Percentiles rank a stretch among this genome's conserved stretches.
phyloP scores from a whole-genome alignment of 2,888 invertebrate species.

The Coleophora deauratella region DNA sequence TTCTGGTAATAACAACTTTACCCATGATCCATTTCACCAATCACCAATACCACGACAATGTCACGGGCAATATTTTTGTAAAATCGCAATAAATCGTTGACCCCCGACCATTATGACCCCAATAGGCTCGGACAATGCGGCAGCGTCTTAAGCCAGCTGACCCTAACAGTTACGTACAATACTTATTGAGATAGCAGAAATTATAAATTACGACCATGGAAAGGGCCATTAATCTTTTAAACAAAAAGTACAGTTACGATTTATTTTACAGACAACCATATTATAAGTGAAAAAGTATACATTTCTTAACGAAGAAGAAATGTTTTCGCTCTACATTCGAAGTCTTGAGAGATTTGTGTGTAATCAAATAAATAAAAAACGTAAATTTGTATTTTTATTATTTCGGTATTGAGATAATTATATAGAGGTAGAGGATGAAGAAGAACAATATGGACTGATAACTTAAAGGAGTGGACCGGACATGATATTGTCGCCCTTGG shows the following conservation, averaged over 20 bases:
- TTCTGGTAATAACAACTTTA: too few relatives aligned
- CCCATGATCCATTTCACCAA: too few relatives aligned
- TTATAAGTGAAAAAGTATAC: background rate
- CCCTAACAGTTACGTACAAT: conserved; percentile 55
- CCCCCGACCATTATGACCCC: conserved; percentile 68
- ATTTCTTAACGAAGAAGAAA: too few relatives aligned
- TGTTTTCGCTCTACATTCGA: conserved; percentile 1
- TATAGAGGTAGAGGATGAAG: too few relatives aligned
- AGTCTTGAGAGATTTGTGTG: too few relatives aligned
- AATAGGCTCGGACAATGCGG: conserved; percentile 35
- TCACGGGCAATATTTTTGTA: conserved; percentile 46
- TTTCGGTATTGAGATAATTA: too few relatives aligned
- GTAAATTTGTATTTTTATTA: too few relatives aligned
- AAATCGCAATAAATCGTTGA: conserved; percentile 57
- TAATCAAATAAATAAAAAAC: too few relatives aligned
- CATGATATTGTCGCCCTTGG: too few relatives aligned
- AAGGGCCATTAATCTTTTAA: conserved; percentile 15
- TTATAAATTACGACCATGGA: conserved; percentile 43
- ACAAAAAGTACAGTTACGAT: background rate
- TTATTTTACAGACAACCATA: conserved; percentile 22
- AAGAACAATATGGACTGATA: too few relatives aligned
- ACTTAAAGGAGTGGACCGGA: too few relatives aligned
- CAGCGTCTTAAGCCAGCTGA: conserved; percentile 60
- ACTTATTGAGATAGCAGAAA: conserved; percentile 65
- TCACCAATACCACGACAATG: too few relatives aligned